Base-by-base conservation (phyloP, 2,113 vertebrate species). In the Mesoclemmys tuberculata region DNA sequence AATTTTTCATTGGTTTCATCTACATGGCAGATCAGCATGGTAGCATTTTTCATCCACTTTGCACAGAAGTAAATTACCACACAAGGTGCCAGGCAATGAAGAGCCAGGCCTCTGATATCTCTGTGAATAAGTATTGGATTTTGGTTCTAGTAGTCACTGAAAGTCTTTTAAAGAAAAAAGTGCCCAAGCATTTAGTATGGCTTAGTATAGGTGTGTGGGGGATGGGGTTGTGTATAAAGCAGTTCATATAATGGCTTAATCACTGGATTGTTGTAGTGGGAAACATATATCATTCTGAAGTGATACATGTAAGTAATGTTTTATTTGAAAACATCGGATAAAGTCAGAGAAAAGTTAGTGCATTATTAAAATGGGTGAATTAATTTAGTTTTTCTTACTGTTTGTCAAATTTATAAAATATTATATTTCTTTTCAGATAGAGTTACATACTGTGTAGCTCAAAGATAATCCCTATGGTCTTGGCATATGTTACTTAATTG, bases 401-500 rank as follows among this genome's bases (percentile, higher is more conserved):
- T 98, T 98, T 98, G 98, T 98, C 98, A 98, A 97, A 98, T 97
- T 98, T 97, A 83, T 98, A 98, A 98, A 98, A 98, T 98, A 99
- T 98, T 98, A 98, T 98, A 98, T 98, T 98, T 98, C 98, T 98
- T 89, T 94, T 98, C 97, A 98, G 98, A 98, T 97, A 95, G 97
- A 98, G 97, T 98, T 98, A 85, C 98, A 98, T 93, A 98, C 98
- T 98, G 97, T 97, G 98, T 98, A 98, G 98, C 98, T 98, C 98
- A 98, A 97, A 98, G 98, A 98, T 98, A 98, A 98, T 98, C 98
- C 98, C 98, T 90, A 98, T 98, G 98, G 98, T 98, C 98, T 98
- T 98, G 98, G 98, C 98, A 99, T 98, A 98, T 99, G 98, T 98
- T 98, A 98, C 98, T 98, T 99, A 99, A 99, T 99, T 99, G 98